phyloP scores from a whole-genome alignment of 1,140 invertebrate genomes.

The Bombus affinis region DNA sequence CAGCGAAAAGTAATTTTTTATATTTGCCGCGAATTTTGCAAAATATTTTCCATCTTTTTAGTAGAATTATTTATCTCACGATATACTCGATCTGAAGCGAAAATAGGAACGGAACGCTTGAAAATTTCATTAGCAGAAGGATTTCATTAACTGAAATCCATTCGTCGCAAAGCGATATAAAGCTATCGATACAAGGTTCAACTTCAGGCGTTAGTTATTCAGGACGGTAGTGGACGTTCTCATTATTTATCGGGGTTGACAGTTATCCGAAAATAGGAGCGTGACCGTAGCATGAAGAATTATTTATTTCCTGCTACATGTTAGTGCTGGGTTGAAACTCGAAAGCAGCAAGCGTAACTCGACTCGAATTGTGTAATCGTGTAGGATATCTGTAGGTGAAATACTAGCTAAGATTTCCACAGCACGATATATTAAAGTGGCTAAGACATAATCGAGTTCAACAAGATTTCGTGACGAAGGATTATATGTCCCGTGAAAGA shows the following conservation, averaged over 20 bases:
- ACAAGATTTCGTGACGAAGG: not conserved
- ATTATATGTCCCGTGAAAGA: not conserved
- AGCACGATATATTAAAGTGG: constrained; percentile 13
- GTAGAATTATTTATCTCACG: not conserved
- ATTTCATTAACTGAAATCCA: not conserved
- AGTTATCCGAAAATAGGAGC: constrained; percentile 11
- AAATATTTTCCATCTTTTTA: not conserved
- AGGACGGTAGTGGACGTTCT: not conserved
- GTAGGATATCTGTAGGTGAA: too few relatives aligned
- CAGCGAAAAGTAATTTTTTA: too few relatives aligned
- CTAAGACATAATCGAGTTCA: not conserved
- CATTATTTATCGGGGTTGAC: not conserved
- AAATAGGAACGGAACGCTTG: not conserved
- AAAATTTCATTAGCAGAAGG: not conserved
- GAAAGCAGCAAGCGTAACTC: not conserved
- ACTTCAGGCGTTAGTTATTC: constrained; percentile 23
- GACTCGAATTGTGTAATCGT: not conserved
- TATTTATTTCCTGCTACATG: constrained; percentile 4
- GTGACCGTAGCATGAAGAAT: not conserved
- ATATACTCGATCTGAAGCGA: not conserved
- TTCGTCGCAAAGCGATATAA: not conserved
- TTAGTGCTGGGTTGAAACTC: not conserved
- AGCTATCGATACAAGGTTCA: not conserved
- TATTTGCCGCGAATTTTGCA: too few relatives aligned
- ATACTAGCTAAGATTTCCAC: not conserved